Percentiles rank a stretch among this genome's conserved stretches.
phyloP scores from a whole-genome alignment of 2,797 vertebrate species.

The Myotis planiceps region DNA sequence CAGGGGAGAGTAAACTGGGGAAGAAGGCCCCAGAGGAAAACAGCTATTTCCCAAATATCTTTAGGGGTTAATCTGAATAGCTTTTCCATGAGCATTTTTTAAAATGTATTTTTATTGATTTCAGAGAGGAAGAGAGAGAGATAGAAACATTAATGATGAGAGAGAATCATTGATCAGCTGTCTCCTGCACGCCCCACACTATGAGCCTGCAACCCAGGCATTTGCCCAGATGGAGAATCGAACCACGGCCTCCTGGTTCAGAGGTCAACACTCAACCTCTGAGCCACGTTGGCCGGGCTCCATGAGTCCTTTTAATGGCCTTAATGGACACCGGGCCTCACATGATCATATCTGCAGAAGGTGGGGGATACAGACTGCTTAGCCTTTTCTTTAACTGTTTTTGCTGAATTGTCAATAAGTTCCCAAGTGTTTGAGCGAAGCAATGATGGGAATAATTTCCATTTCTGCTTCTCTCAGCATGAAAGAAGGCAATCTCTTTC shows the following conservation, averaged over 20 bases:
- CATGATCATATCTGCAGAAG: background rate
- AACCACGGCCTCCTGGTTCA: too few species aligned
- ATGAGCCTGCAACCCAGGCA: too few species aligned
- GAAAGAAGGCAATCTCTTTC: slow-evolving; percentile 53
- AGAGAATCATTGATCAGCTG: too few species aligned
- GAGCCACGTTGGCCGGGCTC: background rate
- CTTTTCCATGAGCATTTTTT: background rate
- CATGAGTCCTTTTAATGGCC: background rate
- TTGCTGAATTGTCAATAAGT: slow-evolving; percentile 58
- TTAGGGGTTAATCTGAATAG: background rate
- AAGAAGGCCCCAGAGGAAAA: background rate
- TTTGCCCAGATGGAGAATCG: too few species aligned
- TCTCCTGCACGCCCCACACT: too few species aligned
- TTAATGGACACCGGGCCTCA: slow-evolving; percentile 29
- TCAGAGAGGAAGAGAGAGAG: too few species aligned
- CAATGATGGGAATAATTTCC: slow-evolving; percentile 27
- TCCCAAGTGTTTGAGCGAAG: slow-evolving; percentile 29
- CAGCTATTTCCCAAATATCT: background rate
- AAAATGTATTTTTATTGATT: too few species aligned
- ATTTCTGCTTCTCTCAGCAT: slow-evolving; percentile 59
- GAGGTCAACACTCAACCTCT: too few species aligned
- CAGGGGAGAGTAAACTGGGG: background rate
- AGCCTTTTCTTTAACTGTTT: slow-evolving; percentile 66
- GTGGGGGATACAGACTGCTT: slow-evolving; percentile 52
- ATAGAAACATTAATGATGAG: too few species aligned